Conservation (phyloP, 1,140 invertebrate genomes). For the Anoplolepis gracilipes region DNA sequence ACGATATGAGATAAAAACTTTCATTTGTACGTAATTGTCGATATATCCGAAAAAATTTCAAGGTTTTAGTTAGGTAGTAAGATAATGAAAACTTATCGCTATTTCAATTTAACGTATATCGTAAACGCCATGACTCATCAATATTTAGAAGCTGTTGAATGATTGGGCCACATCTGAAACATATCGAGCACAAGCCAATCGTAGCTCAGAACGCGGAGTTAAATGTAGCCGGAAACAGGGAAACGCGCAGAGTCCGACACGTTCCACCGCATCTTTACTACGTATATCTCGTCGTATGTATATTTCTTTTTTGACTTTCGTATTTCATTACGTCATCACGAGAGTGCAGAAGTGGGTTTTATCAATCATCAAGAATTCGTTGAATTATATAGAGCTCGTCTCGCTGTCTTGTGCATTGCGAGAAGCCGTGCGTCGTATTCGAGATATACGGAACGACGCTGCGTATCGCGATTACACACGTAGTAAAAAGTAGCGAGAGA, state of each 20-base stretch:
- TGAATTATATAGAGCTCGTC: not conserved
- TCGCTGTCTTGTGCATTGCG: not conserved
- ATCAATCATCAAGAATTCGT: constrained; percentile 64
- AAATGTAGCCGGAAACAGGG: constrained; percentile 53
- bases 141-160: constrained; percentile 49
- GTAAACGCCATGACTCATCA: constrained; percentile 74
- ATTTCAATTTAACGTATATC: constrained; percentile 24
- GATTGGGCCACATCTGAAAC: constrained; percentile 60
- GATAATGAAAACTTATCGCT: not conserved
- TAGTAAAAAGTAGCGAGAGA: not conserved
- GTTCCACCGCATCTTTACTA: not conserved
- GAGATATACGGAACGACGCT: not conserved
- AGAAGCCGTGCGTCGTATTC: no score
- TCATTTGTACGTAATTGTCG: no score
- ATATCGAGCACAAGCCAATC: constrained; percentile 62
- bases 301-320: constrained; percentile 68
- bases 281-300: constrained; percentile 20
- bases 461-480: not conserved
- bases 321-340: constrained; percentile 75
- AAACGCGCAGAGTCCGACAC: constrained; percentile 13
- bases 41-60: no score
- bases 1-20: no score
- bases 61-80: not conserved
- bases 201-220: not conserved
- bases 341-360: constrained; percentile 61